Evolutionary conservation across 2,888 invertebrate genomes (phyloP), one percentile per base, ranked within the genome.

Genomic region (Synanthedon vespiformis): DNA sequence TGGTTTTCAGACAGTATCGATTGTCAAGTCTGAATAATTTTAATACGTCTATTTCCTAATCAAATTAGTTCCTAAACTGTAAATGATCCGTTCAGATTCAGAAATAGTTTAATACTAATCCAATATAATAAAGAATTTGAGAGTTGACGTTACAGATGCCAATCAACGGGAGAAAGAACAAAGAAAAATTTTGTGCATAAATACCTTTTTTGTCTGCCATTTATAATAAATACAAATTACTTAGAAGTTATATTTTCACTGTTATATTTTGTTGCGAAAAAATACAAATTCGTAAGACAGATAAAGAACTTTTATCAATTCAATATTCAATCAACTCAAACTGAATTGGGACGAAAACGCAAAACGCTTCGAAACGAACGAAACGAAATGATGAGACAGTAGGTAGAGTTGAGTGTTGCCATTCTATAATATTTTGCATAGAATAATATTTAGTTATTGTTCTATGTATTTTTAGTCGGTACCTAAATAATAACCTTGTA

Each of bases 151-250:
- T 87, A 84, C 83, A 76, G 75, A 80, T 82, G 84, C 83, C 85
- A 82, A 78, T 71, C 72, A 63, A 63, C 58, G 60, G 65, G 58
- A 57, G 70, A 69, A 72, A 74, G 68, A 80, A 85, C 82, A 84
- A 86, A 86, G 82, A 75, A 75, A 76, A 65, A 57, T 65, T 49
- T 57, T 59, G 60, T 61, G 65, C 65, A 79, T 85, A 85, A 78
- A 84, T 88, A 89, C 88, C 88, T 89, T 89, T 89, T 69, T 88
- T 89, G 74, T 89, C 88, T 65, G 88, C 88, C 88, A 88, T 89
- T 79, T 76, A 69, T 70, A 72, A 60, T 67, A 70, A 73, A 61
- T 73, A 72, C 62, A 70, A 70, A 61, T 68, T 70, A 69, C 71
- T 72, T 72, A 69, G 57, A 65, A 66, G 56, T 68, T 65, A 68